These are phyloP conservation scores for Hyalella azteca DNA, from an alignment of 2,888 invertebrate genomes.

Conservation along the genomic window DNA sequence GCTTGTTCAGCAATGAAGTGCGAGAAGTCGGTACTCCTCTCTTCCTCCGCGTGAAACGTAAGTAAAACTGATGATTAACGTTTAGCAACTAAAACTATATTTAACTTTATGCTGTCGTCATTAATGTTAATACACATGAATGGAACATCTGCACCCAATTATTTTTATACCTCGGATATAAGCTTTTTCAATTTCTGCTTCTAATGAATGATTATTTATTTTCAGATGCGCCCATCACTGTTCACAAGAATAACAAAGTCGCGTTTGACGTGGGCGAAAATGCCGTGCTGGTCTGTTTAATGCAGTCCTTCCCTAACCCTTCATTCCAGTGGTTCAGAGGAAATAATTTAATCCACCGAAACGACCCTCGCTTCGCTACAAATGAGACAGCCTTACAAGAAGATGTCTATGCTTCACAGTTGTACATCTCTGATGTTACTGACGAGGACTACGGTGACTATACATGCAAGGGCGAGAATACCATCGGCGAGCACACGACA, in stretches of 20 bases:
- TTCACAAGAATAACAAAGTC: constrained; percentile 73
- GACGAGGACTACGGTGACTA: constrained; percentile 86
- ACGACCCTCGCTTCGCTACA: constrained; percentile 69
- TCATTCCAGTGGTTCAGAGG: constrained; percentile 80
- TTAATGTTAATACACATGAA: background rate
- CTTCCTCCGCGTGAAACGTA: constrained; percentile 88
- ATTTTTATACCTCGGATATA: background rate
- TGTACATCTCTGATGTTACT: constrained; percentile 78
- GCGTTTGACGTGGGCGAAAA: constrained; percentile 84
- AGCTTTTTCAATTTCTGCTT: background rate
- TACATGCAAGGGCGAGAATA: constrained; percentile 88
- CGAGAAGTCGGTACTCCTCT: constrained; percentile 85
- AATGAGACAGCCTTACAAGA: constrained; percentile 52
- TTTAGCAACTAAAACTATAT: background rate
- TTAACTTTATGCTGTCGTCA: background rate
- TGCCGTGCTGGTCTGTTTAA: constrained; percentile 85
- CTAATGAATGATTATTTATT: background rate
- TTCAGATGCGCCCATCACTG: constrained; percentile 82
- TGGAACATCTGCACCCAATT: background rate
- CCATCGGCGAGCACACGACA: constrained; percentile 72
- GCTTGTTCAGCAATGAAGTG: constrained; percentile 87
- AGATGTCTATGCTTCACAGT: constrained; percentile 65
- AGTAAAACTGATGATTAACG: constrained; percentile 63
- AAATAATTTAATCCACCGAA: constrained; percentile 81
- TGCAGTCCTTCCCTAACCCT: constrained; percentile 89